Percentiles rank a stretch among this genome's conserved stretches.
These are phyloP conservation scores for Coleophora flavipennella DNA, from an alignment of 2,888 invertebrate species.

Conservation along the genomic window DNA sequence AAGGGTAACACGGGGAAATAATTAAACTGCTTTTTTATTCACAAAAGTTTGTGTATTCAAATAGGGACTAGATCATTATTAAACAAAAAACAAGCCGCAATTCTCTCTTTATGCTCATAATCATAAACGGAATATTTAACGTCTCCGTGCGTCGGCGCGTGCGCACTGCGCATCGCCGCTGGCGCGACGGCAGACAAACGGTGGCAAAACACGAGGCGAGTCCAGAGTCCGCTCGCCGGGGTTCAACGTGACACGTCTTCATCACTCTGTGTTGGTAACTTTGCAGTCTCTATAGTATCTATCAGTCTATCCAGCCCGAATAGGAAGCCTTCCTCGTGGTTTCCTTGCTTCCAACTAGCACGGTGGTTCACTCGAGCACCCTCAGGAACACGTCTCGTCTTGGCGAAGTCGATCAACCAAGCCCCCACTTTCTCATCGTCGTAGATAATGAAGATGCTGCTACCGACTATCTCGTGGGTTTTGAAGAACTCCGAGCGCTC, in stretches of 20 bases:
- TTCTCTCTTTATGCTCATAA: conserved; percentile 52
- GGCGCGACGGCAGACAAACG: conserved; percentile 39
- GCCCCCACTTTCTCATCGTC: conserved; percentile 90
- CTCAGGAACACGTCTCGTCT: conserved; percentile 84
- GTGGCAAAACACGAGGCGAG: conserved; percentile 48
- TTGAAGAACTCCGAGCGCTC: conserved; percentile 89
- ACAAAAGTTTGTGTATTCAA: conserved; percentile 28
- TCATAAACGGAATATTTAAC: conserved; percentile 42
- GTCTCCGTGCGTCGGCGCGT: conserved; percentile 44
- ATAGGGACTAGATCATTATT: conserved; percentile 57
- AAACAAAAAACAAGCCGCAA: conserved; percentile 39
- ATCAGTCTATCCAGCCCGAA: conserved; percentile 94
- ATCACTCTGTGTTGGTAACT: conserved; percentile 29
- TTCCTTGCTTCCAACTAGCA: conserved; percentile 90
- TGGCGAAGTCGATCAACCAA: conserved; percentile 98
- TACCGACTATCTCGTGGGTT: conserved; percentile 93
- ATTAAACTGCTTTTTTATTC: neutral
- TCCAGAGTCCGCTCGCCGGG: conserved; percentile 46
- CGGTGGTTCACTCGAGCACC: conserved; percentile 83
- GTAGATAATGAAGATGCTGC: conserved; percentile 94
- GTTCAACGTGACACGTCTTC: conserved; percentile 57
- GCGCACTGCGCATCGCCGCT: conserved; percentile 28
- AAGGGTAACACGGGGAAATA: too few relatives aligned
- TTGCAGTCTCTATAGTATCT: conserved; percentile 68
- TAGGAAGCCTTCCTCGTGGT: conserved; percentile 96